Evolutionary conservation across 2,113 vertebrate species (phyloP).

Genomic region (Urocolius indicus): DNA sequence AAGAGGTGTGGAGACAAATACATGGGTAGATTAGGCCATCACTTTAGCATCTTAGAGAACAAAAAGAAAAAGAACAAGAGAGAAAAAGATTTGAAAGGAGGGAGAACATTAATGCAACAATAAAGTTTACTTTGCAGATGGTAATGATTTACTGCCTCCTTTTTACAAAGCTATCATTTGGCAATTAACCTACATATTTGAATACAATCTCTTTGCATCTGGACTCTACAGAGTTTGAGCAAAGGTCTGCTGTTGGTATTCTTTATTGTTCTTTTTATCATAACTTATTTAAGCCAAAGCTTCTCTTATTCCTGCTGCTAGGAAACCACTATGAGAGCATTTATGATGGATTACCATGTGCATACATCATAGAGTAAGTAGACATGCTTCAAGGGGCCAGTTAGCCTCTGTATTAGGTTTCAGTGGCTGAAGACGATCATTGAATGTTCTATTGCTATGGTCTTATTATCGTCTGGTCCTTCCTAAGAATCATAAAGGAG

Average conservation of each 20-base stretch:
- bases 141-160: not conserved
- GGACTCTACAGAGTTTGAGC: not conserved
- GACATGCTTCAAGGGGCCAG: conserved; percentile 21
- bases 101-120: not conserved
- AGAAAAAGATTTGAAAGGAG: not conserved
- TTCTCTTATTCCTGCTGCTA: not conserved
- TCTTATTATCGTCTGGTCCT: conserved; percentile 53
- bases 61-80: not conserved
- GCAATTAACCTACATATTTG: not conserved
- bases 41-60: not conserved
- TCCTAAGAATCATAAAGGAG: conserved; percentile 69
- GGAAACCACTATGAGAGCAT: not conserved
- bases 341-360: not conserved
- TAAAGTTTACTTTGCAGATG: not conserved
- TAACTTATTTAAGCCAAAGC: not conserved
- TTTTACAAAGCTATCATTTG: not conserved
- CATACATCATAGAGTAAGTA: conserved; percentile 8
- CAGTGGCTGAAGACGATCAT: conserved; percentile 19
- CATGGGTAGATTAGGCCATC: not conserved
- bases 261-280: not conserved
- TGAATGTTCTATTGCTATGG: conserved; percentile 35
- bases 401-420: conserved; percentile 58
- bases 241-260: not conserved
- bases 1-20: not conserved
- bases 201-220: not conserved